Percentiles rank a stretch among this genome's conserved stretches.
phyloP scores from a whole-genome alignment of 2,113 vertebrate genomes.

The Notechis scutatus region DNA sequence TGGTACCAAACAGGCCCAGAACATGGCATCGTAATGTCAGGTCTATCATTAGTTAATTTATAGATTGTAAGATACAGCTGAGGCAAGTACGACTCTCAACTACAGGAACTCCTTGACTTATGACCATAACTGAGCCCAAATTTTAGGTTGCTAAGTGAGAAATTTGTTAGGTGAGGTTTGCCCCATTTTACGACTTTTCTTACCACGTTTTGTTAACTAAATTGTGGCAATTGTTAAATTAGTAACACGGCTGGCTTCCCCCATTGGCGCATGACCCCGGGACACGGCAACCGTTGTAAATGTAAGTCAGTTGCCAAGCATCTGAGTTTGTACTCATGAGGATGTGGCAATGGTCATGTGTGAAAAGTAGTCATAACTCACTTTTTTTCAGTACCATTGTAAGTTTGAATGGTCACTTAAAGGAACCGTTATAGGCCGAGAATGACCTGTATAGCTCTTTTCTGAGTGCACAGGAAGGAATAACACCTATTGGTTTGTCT shows the following conservation, averaged over 20 bases:
- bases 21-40: background rate
- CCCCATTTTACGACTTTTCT: no score
- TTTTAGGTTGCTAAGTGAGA: background rate
- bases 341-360: no score
- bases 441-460: background rate
- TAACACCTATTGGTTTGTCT: background rate
- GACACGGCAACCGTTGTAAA: no score
- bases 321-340: no score
- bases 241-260: no score
- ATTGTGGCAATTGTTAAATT: no score
- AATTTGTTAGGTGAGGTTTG: no score
- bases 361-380: background rate
- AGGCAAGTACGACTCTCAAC: background rate
- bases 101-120: background rate
- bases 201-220: no score
- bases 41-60: background rate
- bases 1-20: background rate
- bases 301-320: no score
- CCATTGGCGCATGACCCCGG: no score
- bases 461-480: background rate
- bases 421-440: background rate
- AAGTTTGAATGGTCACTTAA: background rate
- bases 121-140: background rate
- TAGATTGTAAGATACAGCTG: background rate
- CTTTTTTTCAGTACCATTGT: background rate